phyloP scores from a whole-genome alignment of 2,113 vertebrate genomes.

The Stictonetta naevosa region DNA sequence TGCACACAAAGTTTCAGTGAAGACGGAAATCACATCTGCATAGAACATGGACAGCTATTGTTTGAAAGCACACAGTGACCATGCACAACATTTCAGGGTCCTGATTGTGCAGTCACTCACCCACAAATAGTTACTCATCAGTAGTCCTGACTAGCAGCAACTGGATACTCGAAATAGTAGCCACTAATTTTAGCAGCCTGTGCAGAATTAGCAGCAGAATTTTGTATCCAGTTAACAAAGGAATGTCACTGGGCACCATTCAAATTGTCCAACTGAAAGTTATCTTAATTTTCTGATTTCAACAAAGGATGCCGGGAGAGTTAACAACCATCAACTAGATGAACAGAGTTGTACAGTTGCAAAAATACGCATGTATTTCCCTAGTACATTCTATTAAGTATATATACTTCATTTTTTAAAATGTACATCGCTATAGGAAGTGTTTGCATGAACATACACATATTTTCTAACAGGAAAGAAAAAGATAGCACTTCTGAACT shows the following conservation, averaged over 20 bases:
- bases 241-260: not conserved
- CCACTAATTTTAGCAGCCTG: not conserved
- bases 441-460: not conserved
- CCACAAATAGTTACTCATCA: not conserved
- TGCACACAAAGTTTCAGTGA: not conserved
- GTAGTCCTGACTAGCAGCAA: not conserved
- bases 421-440: not conserved
- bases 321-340: not conserved
- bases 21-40: conserved; percentile 23
- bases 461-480: not conserved
- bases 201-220: not conserved
- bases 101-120: rapidly evolving
- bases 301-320: not conserved
- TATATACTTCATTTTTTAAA: not conserved
- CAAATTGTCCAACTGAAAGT: not conserved
- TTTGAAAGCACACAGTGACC: not conserved
- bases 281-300: not conserved
- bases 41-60: not conserved
- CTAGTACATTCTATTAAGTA: not conserved
- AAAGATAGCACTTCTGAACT: not conserved
- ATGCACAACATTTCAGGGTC: not conserved
- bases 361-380: not conserved
- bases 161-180: conserved; percentile 6
- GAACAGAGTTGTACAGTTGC: not conserved
- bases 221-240: not conserved